phyloP scores from a whole-genome alignment of 2,888 invertebrate genomes.

The Leptothorax acervorum region DNA sequence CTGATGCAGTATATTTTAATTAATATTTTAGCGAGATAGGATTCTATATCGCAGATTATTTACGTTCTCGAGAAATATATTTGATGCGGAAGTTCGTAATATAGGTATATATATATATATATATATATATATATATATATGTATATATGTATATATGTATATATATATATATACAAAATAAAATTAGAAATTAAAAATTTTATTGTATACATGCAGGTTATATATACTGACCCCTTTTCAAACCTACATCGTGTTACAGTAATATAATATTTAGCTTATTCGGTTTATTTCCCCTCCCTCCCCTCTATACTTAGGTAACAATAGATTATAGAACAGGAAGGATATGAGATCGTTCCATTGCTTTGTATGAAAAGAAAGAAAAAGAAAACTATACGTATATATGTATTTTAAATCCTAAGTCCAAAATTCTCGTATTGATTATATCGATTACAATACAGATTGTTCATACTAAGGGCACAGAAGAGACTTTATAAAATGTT shows the following conservation, averaged over 20 bases:
- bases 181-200: constrained; percentile 7
- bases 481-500: constrained; percentile 59
- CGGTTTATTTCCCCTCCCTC: constrained; percentile 35
- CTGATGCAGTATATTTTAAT: constrained; percentile 4
- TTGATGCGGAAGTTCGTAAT: constrained; percentile 42
- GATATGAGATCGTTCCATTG: constrained; percentile 79
- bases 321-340: constrained; percentile 71
- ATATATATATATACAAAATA: not conserved
- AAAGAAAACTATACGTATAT: constrained; percentile 15
- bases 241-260: constrained; percentile 57
- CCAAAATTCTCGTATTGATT: constrained; percentile 33
- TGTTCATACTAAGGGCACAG: constrained; percentile 63
- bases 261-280: constrained; percentile 58
- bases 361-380: constrained; percentile 69
- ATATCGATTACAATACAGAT: constrained; percentile 51
- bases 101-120: not conserved
- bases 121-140: not conserved
- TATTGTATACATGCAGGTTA: constrained; percentile 47
- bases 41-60: constrained; percentile 28
- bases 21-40: not conserved
- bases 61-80: constrained; percentile 40
- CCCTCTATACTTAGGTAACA: constrained; percentile 67
- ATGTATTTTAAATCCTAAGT: constrained; percentile 58
- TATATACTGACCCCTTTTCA: constrained; percentile 61
- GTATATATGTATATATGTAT: no score